A percentile compares a stretch with the other conserved stretches of the same genome.
These are phyloP conservation scores for Halcyon chelicuti DNA, from an alignment of 2,797 vertebrate species.

Conservation along the genomic window DNA sequence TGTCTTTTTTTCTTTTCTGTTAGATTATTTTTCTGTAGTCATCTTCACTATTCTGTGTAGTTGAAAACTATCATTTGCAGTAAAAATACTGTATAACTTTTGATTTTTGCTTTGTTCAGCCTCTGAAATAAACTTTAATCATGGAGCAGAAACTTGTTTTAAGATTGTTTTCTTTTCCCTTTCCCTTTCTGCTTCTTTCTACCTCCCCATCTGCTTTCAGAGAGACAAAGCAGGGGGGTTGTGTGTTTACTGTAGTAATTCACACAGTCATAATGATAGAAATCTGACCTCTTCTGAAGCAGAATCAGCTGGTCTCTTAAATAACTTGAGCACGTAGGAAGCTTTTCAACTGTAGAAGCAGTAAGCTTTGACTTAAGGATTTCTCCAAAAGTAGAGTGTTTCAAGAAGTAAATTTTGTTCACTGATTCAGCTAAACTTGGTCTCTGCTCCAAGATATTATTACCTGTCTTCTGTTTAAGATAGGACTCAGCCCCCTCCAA, in stretches of 20 bases:
- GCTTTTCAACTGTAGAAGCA: not conserved
- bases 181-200: not conserved
- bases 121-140: not conserved
- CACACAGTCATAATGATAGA: not conserved
- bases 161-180: not conserved
- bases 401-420: not conserved
- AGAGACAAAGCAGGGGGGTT: not conserved
- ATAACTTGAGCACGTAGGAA: not conserved
- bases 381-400: not conserved
- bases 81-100: not conserved
- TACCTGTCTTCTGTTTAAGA: not conserved
- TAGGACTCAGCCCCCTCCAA: too few species aligned
- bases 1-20: not conserved
- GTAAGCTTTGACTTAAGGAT: not conserved
- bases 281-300: not conserved
- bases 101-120: not conserved
- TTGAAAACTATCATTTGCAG: not conserved
- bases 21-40: not conserved
- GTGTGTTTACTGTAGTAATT: not conserved
- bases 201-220: not conserved
- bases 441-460: not conserved
- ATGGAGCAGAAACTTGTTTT: too few species aligned
- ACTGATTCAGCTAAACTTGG: not conserved
- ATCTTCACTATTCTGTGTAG: not conserved
- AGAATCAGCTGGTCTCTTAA: not conserved